Evolutionary conservation across 2,113 vertebrate genomes (phyloP), one percentile per base, ranked within the genome.

Genomic region (Odobenus rosmarus): DNA sequence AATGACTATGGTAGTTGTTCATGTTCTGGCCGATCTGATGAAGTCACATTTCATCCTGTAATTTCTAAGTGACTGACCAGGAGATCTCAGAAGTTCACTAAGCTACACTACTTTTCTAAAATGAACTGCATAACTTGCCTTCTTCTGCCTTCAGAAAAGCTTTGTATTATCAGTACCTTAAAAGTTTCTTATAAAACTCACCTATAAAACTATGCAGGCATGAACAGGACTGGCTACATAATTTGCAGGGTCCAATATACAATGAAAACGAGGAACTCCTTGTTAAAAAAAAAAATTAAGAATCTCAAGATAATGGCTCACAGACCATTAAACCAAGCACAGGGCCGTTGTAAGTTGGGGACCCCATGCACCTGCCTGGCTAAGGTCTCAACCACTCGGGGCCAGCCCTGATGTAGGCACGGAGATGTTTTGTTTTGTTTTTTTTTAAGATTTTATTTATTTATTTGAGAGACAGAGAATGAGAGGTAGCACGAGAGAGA

Each of bases 1-100:
- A 98, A 49, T 98, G 98, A 97, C 98, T 61, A 23, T 21, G 39
- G 9, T 55, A 76, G 85, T 53, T 79, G 62, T 51, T 81, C 95
- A 36, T 46, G 9, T 71, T 26, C 64, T 42, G 64, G n/a, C 4
- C 16, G 7, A 33, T 18, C 49, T 53, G 33, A 42, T 62, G 76
- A 92, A 96, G 93, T 36, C 24, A 36, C 67, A 81, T 80, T 39
- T 83, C 26, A 64, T 18, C 36, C 55, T n/a, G 59, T 84, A 57
- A 92, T 91, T 71, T 94, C 72, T 76, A 69, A 87, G 33, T 49
- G 82, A 76, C 72, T 79, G 9, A 28, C 49, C 16, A 46, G 69
- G 42, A 88, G 16, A 81, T 14, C 64, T 77, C 55, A 64, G 36
- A 82, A 62, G 23, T 33, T 88, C 7, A 1, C 5, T 71, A 77